Conservation (phyloP, 2,888 invertebrate species). For the Neoaliturus tenellus region DNA sequence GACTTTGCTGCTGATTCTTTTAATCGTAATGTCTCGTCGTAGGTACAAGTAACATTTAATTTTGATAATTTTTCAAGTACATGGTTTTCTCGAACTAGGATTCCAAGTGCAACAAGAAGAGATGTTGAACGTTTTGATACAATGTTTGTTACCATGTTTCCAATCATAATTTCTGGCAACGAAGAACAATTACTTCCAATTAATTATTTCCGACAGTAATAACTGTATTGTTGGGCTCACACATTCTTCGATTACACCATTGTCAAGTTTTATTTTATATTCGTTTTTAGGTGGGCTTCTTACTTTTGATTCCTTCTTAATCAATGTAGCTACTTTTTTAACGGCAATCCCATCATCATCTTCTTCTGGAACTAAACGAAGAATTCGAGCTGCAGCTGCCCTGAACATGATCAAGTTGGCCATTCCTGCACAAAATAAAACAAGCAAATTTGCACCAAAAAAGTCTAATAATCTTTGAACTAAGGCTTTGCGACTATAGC, state of each 20-base stretch:
- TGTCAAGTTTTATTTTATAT: neutral
- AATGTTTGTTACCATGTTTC: neutral
- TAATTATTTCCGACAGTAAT: neutral
- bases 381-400: neutral
- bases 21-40: neutral
- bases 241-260: neutral
- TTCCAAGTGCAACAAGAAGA: neutral
- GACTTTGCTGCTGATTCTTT: neutral
- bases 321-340: neutral
- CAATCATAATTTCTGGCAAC: neutral
- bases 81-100: neutral
- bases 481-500: no score
- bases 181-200: neutral
- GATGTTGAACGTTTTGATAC: neutral
- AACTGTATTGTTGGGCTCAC: neutral
- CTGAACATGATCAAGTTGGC: neutral
- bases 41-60: neutral
- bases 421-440: neutral
- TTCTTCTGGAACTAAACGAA: neutral
- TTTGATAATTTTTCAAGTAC: neutral
- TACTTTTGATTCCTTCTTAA: neutral
- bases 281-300: neutral
- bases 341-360: neutral
- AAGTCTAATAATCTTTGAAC: neutral
- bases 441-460: neutral